Conservation (phyloP, 2,888 invertebrate species). For the Sabatieria punctata region DNA sequence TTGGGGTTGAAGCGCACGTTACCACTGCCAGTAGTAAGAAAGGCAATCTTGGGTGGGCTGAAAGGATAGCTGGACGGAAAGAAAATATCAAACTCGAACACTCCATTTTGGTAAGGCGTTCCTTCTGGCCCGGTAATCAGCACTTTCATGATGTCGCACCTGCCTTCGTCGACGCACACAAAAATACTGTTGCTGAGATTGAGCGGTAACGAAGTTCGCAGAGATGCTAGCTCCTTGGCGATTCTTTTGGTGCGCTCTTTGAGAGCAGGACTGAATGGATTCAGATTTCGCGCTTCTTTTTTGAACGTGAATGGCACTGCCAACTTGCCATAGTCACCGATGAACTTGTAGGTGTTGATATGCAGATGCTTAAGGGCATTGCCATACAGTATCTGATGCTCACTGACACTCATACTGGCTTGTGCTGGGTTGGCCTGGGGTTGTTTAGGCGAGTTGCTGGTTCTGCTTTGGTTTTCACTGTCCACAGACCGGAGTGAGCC, state of each 20-base stretch:
- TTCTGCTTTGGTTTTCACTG: background rate
- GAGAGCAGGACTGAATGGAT: slow-evolving; percentile 24
- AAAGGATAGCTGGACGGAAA: slow-evolving; percentile 40
- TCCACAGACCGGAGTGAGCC: background rate
- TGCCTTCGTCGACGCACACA: slow-evolving; percentile 27
- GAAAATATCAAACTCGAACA: slow-evolving; percentile 35
- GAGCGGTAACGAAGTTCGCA: slow-evolving; percentile 22
- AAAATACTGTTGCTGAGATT: slow-evolving; percentile 26
- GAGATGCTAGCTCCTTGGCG: slow-evolving; percentile 27
- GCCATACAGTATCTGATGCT: slow-evolving; percentile 11
- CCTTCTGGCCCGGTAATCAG: slow-evolving; percentile 38
- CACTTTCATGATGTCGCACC: slow-evolving; percentile 25
- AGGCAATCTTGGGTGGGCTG: slow-evolving; percentile 42
- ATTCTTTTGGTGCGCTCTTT: slow-evolving; percentile 23
- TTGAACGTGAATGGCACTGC: slow-evolving; percentile 22
- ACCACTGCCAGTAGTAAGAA: slow-evolving; percentile 45
- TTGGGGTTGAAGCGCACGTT: slow-evolving; percentile 47
- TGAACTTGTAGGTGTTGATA: slow-evolving; percentile 7
- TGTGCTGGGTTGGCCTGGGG: no score
- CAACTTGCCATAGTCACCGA: slow-evolving; percentile 20
- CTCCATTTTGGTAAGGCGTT: slow-evolving; percentile 45
- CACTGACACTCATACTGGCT: no score
- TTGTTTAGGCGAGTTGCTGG: no score
- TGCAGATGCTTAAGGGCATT: slow-evolving; percentile 15
- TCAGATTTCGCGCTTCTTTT: slow-evolving; percentile 26